Base-by-base conservation (phyloP, 2,888 invertebrate species). In the Bombylius discolor region DNA sequence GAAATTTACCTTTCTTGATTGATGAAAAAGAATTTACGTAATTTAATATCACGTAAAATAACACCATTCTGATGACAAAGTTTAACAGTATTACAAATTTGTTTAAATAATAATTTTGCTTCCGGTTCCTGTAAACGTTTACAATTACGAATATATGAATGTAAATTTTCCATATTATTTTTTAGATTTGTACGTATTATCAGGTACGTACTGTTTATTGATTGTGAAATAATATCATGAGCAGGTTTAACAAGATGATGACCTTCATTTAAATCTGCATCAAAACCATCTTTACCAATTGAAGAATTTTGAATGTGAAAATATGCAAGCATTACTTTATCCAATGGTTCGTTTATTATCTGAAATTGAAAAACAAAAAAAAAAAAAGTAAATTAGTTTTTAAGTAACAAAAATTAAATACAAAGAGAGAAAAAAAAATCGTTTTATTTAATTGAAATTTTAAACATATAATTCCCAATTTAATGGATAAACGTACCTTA, bases 1-100 rank as follows among this genome's bases (percentile, higher is more conserved):
- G 11, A 42, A 11, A 65, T 67, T 63, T 76, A 94, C 96, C 89
- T 88, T 72, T 91, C 87, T 65, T 84, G 79, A 76, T 97, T 91
- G 60, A 89, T 86, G 77, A 97, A 97, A 71, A 95, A 95, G 77
- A 98, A 96, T 74, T 96, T 95, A 74, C 95, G 82, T 66, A 97
- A 82, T 75, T 97, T 96, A 70, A 98, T 84, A 77, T 98, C 97
- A 68, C 97, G 81, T 66, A 98, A 80, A 58, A 97, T 90, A 68
- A 98, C 88, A 61, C 95, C 96, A 70, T 89, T 87, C 64, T 85
- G 83, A 76, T 98, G 97, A 74, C 96, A 97, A 64, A 88, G 87
- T 64, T 87, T 83, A 14, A 97, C 94, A 7, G 94, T 88, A 70
- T 85, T 83, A 59, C 91, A 91, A 68, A 96, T 91, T 79, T 97